Conservation (phyloP, 2,797 vertebrate species). For the Pangasius larnaudii region DNA sequence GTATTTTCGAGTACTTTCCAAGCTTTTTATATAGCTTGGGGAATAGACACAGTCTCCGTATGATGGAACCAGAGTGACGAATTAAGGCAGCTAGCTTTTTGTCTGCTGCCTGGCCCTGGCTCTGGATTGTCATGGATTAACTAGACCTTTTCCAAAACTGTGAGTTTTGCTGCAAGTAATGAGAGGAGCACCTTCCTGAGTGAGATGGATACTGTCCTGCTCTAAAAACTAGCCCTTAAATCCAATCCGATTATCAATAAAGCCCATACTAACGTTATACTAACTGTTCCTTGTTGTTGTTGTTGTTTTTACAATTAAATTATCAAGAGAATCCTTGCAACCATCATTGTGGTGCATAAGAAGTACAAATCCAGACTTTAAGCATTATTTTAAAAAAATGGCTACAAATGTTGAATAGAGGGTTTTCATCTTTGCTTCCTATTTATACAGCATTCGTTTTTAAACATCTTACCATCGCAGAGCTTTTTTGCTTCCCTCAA, state of each 20-base stretch:
- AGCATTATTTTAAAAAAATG: not conserved
- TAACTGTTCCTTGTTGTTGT: not conserved
- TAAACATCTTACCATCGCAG: not conserved
- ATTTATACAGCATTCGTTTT: not conserved
- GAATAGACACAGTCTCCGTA: not conserved
- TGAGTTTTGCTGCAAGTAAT: not conserved
- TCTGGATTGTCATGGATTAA: not conserved
- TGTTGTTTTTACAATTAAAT: not conserved
- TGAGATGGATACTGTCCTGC: not conserved
- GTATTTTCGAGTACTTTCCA: not conserved
- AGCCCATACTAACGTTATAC: not conserved
- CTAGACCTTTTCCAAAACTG: not conserved
- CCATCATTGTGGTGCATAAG: not conserved
- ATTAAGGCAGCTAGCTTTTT: not conserved
- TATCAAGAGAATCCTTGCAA: not conserved
- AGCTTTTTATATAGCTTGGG: not conserved
- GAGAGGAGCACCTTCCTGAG: not conserved
- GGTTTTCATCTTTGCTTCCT: not conserved
- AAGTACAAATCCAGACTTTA: constrained; percentile 2
- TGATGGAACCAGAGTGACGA: not conserved
- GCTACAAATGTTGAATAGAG: not conserved
- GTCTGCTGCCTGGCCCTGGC: not conserved
- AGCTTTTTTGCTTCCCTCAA: constrained; percentile 6
- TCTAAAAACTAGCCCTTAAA: not conserved
- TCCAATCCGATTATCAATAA: not conserved